Conservation (phyloP, 2,888 invertebrate genomes). For the Stictocephala bisonia region DNA sequence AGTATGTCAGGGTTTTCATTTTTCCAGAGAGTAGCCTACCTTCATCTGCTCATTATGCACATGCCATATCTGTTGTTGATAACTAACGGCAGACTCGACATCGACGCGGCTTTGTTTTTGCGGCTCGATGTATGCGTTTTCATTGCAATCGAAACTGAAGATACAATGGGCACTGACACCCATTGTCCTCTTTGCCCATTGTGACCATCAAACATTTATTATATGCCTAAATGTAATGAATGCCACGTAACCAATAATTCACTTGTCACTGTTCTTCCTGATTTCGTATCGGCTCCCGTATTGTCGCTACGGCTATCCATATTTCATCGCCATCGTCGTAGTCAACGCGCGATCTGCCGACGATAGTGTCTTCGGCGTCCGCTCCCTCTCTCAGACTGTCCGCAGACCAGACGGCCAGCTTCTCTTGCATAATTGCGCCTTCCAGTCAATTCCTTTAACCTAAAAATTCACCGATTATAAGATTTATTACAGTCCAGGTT, state of each 20-base stretch:
- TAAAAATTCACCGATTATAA: too few relatives aligned
- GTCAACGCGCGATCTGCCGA: slow-evolving; percentile 15
- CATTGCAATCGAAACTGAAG: slow-evolving; percentile 39
- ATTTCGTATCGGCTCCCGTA: slow-evolving; percentile 36
- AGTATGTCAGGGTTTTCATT: slow-evolving; percentile 1
- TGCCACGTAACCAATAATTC: slow-evolving; percentile 37
- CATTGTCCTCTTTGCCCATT: slow-evolving; percentile 25
- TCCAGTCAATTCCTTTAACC: too few relatives aligned
- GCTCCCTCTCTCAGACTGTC: too few relatives aligned
- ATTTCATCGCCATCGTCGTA: slow-evolving; percentile 37
- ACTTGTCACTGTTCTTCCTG: slow-evolving; percentile 29
- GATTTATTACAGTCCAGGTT: too few relatives aligned
- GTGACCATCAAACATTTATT: slow-evolving; percentile 33
- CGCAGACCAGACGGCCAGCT: too few relatives aligned
- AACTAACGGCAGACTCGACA: slow-evolving; percentile 29
- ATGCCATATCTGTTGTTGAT: slow-evolving; percentile 43
- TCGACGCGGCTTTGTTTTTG: slow-evolving; percentile 37
- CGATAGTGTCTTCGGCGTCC: slow-evolving; percentile 20
- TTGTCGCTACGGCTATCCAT: slow-evolving; percentile 35
- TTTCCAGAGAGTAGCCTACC: neutral
- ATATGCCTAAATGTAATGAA: slow-evolving; percentile 36
- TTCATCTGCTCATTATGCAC: slow-evolving; percentile 37
- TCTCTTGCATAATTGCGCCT: too few relatives aligned
- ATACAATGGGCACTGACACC: slow-evolving; percentile 36
- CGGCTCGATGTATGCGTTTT: slow-evolving; percentile 42